These are phyloP conservation scores for Mola mola DNA, from an alignment of 2,113 vertebrate species.

Conservation along the genomic window DNA sequence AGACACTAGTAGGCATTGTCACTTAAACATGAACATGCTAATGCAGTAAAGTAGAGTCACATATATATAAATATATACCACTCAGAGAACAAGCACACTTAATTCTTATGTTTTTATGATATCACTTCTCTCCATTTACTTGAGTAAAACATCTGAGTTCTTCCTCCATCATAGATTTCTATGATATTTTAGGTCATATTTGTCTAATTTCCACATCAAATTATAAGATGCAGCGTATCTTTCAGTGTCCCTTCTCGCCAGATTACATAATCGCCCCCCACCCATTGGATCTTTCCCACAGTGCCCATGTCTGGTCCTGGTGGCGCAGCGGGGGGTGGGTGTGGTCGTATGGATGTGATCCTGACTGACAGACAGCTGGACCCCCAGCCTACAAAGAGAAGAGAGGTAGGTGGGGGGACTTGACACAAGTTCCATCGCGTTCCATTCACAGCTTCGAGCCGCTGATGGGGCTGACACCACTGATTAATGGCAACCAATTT, in stretches of 20 bases:
- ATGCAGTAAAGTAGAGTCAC: too few species aligned
- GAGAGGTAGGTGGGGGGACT: neutral
- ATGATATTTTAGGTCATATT: too few species aligned
- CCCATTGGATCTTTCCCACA: neutral
- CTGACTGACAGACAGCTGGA: slow-evolving; percentile 43
- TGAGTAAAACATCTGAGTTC: too few species aligned
- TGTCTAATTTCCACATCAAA: too few species aligned
- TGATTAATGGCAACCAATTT: slow-evolving; percentile 46
- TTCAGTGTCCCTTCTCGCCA: neutral
- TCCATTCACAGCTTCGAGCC: slow-evolving; percentile 12
- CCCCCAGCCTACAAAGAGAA: neutral
- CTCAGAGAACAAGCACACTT: too few species aligned
- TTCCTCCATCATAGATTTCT: too few species aligned
- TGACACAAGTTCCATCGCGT: slow-evolving; percentile 2
- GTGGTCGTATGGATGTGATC: slow-evolving; percentile 19
- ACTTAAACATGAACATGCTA: too few species aligned
- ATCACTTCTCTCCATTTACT: too few species aligned
- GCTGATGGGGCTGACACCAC: slow-evolving; percentile 22
- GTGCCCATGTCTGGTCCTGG: neutral
- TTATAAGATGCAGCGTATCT: too few species aligned
- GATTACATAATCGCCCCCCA: neutral
- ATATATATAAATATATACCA: too few species aligned
- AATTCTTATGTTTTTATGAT: too few species aligned
- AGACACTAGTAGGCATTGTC: too few species aligned
- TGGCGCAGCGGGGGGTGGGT: slow-evolving; percentile 1